Evolutionary conservation across 2,113 vertebrate genomes (phyloP), one percentile per base, ranked within the genome.

Genomic region (Grammomys surdaster): DNA sequence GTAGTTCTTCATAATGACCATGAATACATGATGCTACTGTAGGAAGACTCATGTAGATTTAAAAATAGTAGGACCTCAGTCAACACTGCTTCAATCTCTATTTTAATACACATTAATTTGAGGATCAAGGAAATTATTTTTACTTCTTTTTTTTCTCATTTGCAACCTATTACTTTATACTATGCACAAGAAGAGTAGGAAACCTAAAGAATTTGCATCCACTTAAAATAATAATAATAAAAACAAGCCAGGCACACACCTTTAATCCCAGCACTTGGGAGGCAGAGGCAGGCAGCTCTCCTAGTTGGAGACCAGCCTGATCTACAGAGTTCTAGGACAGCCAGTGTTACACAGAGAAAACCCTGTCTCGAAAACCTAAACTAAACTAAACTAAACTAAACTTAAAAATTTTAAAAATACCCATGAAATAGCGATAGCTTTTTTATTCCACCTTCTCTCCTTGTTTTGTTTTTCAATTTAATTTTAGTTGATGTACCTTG

Each of bases 61-160:
- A 58, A 93, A 58, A 70, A 4, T 19, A 72, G 76, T 60, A 93
- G 7, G 67, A 72, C 88, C 36, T 70, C 82, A 7, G 13, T 90
- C 89, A 96, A 95, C 89, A 43, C 13, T 82, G 33, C 70, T 93
- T 90, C 58, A 51, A 89, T 78, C 75, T 93, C 28, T 40, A 93
- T 56, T 91, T 85, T 95, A 81, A 51, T 43, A 70, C 12, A 88
- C n/a, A 46, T 13, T 73, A 56, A 87, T 40, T 67, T 77, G 40
- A 94, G 5, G 65, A 89, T 12, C 40, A 94, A 96, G 77, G 22
- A 89, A 78, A 43, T 96, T 7, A 69, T 24, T 90, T 90, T 58
- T 78, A 89, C 33, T 91, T 73, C 1, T 51, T 82, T 84, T 84
- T 88, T 12, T 80, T 90, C 48, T 77, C 36, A 69, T 88, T 60